Evolutionary conservation across 1,140 invertebrate species (phyloP), one percentile per base, ranked within the genome.

Genomic region (Hirudo medicinalis): DNA sequence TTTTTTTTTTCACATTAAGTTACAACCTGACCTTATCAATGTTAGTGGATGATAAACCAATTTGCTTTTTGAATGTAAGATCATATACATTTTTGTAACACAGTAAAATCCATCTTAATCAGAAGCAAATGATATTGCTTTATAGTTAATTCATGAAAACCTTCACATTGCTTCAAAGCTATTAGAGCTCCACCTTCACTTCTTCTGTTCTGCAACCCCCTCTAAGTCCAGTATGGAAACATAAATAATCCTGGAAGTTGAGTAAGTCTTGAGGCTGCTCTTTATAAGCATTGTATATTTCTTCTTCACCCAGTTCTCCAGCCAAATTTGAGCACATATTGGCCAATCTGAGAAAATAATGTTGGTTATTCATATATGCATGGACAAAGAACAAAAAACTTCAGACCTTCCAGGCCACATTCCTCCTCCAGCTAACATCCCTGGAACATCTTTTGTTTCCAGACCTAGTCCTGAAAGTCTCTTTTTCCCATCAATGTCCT

Each of bases 401-500:
- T 63, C 22, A 63, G 29, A 82, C 80, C 80, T 81, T 40, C 36
- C 27, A 68, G 80, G 79, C 80, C 80, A 82, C 71, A 74, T 78
- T 43, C 80, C 80, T 25, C 80, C 80, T 57, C 79, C 78, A 67
- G 80, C 77, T 75, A 78, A 79, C 54, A 82, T 75, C n/a, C 79
- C 80, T 29, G 79, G 77, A 20, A 73, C 71, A 36, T 78, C 75
- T 27, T 73, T 74, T 40, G 77, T 76, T 72, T 78, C 77, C 8
- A 54, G 29, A 4, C 80, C 80, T 6, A 78, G 78, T 2, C 80
- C 80, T 53, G 79, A 78, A 69, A 82, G 71, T 71, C 77, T 75
- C 29, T 77, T 78, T 13, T 76, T 71, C n/a, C 75, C 75, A n/a
- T 80, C 75, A 0, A 80, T 73, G 69, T 78, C 76, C 66, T 80